phyloP scores from a whole-genome alignment of 2,888 invertebrate species.

The Campoplex capitator region DNA sequence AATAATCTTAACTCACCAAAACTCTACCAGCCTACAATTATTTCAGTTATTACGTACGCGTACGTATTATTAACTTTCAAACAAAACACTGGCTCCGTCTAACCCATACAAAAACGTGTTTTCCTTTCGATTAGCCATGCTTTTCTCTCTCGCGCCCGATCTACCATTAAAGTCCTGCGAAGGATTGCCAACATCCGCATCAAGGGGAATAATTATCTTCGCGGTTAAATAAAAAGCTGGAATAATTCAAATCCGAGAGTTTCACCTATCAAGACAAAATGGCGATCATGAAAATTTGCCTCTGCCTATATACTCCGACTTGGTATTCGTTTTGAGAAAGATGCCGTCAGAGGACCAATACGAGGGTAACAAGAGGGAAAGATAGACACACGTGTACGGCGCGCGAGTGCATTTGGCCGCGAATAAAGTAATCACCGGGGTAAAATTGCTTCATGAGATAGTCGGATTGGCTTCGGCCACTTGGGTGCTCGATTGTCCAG shows the following conservation, averaged over 20 bases:
- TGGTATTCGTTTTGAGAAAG: neutral
- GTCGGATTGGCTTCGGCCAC: conserved; percentile 82
- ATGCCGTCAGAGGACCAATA: neutral
- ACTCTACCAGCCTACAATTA: conserved; percentile 25
- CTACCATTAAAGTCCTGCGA: neutral
- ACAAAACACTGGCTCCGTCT: neutral
- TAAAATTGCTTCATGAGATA: conserved; percentile 83
- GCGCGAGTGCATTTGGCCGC: conserved; percentile 67
- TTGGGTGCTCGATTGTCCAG: conserved; percentile 84
- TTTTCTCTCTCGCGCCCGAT: neutral
- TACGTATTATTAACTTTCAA: neutral
- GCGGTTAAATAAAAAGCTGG: neutral
- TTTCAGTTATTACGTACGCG: conserved; percentile 11
- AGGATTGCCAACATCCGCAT: neutral
- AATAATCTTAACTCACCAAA: conserved; percentile 33
- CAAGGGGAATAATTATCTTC: neutral
- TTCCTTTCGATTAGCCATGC: neutral
- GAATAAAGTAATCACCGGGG: conserved; percentile 82
- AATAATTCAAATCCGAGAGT: neutral
- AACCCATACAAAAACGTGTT: neutral
- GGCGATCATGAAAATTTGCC: neutral
- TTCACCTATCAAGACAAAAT: conserved; percentile 7
- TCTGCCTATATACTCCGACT: neutral
- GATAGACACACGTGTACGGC: conserved; percentile 34
- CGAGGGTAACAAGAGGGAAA: conserved; percentile 15